Evolutionary conservation across 1,140 invertebrate species (phyloP).

Genomic region (Leptonema lineaticorne): DNA sequence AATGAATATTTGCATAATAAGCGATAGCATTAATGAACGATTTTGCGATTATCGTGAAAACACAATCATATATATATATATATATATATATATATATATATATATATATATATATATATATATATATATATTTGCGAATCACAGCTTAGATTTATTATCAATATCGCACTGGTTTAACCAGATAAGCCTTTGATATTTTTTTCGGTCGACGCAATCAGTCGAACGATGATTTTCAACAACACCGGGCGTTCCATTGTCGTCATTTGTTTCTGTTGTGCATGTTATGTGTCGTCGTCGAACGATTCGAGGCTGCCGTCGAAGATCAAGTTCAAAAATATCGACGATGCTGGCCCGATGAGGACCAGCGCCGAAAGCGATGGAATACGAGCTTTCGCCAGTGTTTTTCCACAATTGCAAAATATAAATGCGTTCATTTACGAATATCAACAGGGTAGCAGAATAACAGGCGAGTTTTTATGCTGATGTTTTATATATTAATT

Average conservation of each 20-base stretch:
- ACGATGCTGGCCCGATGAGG: neutral
- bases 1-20: too few relatives aligned
- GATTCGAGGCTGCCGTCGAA: neutral
- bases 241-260: neutral
- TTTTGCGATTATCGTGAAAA: too few relatives aligned
- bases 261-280: neutral
- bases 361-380: neutral
- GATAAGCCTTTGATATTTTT: neutral
- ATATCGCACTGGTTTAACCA: neutral
- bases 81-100: neutral
- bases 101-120: neutral
- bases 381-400: neutral
- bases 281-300: neutral
- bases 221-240: slow-evolving; percentile 2
- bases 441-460: slow-evolving; percentile 26
- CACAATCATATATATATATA: neutral
- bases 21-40: too few relatives aligned
- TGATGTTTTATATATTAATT: too few relatives aligned
- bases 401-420: slow-evolving; percentile 4
- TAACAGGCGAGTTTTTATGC: slow-evolving; percentile 16
- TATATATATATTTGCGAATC: neutral
- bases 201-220: neutral
- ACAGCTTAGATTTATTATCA: neutral
- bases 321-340: neutral
- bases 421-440: slow-evolving; percentile 28